phyloP scores from a whole-genome alignment of 53 echinoderm and acorn worm genomes.

The Mesocentrotus franciscanus region DNA sequence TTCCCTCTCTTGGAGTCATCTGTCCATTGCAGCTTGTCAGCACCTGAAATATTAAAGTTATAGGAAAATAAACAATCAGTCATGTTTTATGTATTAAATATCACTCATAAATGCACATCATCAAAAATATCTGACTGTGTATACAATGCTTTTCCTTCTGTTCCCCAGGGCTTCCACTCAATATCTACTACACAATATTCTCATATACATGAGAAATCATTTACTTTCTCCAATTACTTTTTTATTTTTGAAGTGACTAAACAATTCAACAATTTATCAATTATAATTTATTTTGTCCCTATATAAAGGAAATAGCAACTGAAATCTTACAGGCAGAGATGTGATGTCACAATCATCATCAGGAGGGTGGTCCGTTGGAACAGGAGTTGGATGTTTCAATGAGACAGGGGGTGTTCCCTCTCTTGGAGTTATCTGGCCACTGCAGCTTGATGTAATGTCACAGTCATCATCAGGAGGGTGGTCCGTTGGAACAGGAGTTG shows the following conservation, averaged over 20 bases:
- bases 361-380: slow-evolving; percentile 16
- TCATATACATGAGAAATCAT: too few relatives aligned
- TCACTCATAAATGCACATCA: neutral
- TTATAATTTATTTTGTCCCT: neutral
- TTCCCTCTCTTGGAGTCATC: neutral
- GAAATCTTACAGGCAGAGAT: neutral
- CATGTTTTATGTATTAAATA: neutral
- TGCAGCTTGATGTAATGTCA: too few relatives aligned
- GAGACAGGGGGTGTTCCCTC: too few relatives aligned
- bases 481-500: neutral
- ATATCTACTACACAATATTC: too few relatives aligned
- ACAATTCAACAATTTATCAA: neutral
- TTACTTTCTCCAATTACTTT: neutral
- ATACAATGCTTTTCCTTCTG: neutral
- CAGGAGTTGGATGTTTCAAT: too few relatives aligned
- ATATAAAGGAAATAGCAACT: neutral
- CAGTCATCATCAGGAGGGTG: neutral
- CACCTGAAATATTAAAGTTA: neutral
- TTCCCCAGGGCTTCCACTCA: neutral
- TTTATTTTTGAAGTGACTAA: neutral
- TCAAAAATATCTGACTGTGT: neutral
- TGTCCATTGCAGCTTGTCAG: neutral
- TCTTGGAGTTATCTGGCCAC: too few relatives aligned
- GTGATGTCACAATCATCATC: neutral
- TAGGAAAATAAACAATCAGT: neutral